phyloP scores from a whole-genome alignment of 2,797 vertebrate genomes.

The Etheostoma nigrum region DNA sequence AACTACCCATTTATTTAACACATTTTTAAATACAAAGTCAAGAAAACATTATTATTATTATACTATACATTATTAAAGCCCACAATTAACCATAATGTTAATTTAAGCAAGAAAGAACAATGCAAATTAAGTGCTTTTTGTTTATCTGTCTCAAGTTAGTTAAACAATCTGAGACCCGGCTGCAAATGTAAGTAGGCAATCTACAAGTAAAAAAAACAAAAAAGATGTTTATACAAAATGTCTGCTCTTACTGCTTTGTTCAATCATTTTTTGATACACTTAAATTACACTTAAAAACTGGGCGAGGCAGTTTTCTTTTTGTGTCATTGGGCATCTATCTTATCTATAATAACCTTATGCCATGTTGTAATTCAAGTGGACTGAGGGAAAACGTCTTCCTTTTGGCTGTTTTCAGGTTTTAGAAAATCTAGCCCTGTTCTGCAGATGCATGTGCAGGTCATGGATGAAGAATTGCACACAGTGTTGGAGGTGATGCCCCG shows the following conservation, averaged over 20 bases:
- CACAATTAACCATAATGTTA: slow-evolving; percentile 2
- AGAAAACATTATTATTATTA: background rate
- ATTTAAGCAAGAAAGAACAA: background rate
- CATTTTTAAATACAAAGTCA: background rate
- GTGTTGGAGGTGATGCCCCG: no score
- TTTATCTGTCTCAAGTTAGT: background rate
- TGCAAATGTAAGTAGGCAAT: background rate
- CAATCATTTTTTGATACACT: background rate
- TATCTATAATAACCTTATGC: no score
- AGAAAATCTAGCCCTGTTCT: no score
- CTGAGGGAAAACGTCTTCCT: no score
- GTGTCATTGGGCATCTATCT: no score
- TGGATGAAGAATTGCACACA: no score
- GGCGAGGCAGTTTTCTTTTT: no score
- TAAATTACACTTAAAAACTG: no score
- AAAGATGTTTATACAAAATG: background rate
- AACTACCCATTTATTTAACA: background rate
- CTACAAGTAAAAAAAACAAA: background rate
- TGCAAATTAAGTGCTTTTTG: background rate
- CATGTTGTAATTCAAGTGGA: no score
- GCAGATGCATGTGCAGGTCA: no score
- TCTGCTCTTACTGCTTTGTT: background rate
- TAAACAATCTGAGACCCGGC: background rate
- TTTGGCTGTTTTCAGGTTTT: no score
- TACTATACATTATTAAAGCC: background rate